Evolutionary conservation across 2,113 vertebrate species (phyloP).

Genomic region (Corythaixoides concolor): DNA sequence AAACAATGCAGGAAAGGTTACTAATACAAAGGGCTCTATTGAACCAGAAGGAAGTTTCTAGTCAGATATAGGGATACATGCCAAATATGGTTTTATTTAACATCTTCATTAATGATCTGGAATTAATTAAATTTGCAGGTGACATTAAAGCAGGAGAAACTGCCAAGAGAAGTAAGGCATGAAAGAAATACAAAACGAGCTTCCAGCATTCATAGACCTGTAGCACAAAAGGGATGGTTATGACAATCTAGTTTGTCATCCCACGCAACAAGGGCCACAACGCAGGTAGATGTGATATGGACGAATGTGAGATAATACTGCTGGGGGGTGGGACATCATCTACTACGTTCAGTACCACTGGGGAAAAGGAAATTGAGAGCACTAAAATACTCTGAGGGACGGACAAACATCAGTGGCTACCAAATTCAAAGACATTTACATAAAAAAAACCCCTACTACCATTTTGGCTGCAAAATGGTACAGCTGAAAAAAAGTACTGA

Average conservation of each 20-base stretch:
- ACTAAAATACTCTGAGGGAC: background rate
- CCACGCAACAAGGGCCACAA: background rate
- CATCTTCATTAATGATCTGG: conserved; percentile 44
- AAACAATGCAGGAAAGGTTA: background rate
- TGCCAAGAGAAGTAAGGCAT: conserved; percentile 30
- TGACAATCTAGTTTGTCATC: background rate
- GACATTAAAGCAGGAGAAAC: conserved; percentile 14
- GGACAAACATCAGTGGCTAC: background rate
- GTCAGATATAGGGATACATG: background rate
- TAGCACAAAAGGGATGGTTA: background rate
- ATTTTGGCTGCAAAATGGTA: background rate
- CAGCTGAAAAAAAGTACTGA: background rate
- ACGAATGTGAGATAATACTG: background rate
- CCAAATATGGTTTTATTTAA: conserved; percentile 48
- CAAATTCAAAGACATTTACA: background rate
- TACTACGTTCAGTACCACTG: background rate
- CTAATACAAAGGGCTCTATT: background rate
- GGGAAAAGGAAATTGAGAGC: background rate
- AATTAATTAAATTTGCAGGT: conserved; percentile 59
- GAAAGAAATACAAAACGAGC: conserved; percentile 19
- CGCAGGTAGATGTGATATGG: background rate
- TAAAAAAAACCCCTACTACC: background rate
- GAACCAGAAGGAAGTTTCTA: conserved; percentile 12
- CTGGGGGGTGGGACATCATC: background rate
- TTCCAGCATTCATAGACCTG: background rate